Evolutionary conservation across 2,113 vertebrate species (phyloP), one percentile per base, ranked within the genome.

Genomic region (Odontesthes bonariensis): DNA sequence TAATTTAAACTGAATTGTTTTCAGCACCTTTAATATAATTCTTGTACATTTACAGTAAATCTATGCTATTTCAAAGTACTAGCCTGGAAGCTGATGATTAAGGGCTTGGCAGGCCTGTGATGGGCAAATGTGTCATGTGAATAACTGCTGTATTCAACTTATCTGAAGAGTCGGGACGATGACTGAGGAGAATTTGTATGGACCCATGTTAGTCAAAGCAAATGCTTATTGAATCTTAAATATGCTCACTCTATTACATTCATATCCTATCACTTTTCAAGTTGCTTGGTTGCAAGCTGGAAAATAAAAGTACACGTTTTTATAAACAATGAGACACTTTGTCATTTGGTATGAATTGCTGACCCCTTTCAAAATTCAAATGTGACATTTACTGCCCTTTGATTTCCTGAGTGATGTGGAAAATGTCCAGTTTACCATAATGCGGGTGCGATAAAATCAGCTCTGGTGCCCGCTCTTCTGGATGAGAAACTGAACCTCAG

Each of bases 361-460:
- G 5, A 52, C 58, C 17, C 53, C 59, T 40, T 81, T 72, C 57
- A 71, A 80, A 84, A 89, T 88, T 92, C 79, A 87, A 90, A 90
- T 90, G 86, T 90, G 90, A 74, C 86, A 92, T 92, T 92, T 81
- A 63, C 75, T 71, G 77, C 70, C 76, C 87, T 83, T 83, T 86
- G 58, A 77, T 81, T 60, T 85, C 77, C 52, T 22, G 32, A 49
- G 78, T 62, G 79, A 77, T 88, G 52, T 75, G 83, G 74, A 76
- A 91, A 91, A 90, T 86, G 82, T 81, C 86, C 75, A 67, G 54
- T 87, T 87, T 84, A 79, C 65, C 82, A 86, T 86, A 87, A 79
- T 81, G 81, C 75, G 81, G 75, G 35, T 60, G 77, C 6, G 83
- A 88, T 88, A 79, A 71, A 80, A 89, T 91, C 87, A 44, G 58